Conservation (phyloP, 2,888 invertebrate genomes). For the Cryptus armator region DNA sequence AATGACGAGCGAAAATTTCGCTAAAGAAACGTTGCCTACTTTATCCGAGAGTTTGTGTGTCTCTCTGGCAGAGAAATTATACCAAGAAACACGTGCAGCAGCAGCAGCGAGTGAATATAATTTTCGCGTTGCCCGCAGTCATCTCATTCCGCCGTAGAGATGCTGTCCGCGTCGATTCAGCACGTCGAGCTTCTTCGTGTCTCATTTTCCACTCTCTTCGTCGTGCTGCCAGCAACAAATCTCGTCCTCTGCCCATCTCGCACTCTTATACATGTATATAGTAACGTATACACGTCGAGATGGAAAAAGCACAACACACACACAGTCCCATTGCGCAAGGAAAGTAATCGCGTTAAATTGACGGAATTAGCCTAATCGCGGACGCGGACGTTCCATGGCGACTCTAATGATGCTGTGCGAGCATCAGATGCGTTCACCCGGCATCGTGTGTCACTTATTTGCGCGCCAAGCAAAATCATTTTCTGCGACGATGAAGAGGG, state of each 20-base stretch:
- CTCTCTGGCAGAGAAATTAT: constrained; percentile 51
- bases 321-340: constrained; percentile 48
- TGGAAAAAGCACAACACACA: constrained; percentile 39
- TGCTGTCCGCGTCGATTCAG: constrained; percentile 32
- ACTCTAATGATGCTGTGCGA: constrained; percentile 49
- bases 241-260: neutral
- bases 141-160: constrained; percentile 48
- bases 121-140: constrained; percentile 59
- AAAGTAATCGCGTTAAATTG: constrained; percentile 67
- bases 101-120: constrained; percentile 48
- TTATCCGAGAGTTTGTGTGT: constrained; percentile 40
- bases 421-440: constrained; percentile 40
- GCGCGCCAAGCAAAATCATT: constrained; percentile 49
- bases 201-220: constrained; percentile 54
- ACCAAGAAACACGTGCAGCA: constrained; percentile 52
- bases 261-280: neutral
- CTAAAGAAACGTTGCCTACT: constrained; percentile 17
- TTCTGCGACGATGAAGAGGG: constrained; percentile 32
- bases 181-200: constrained; percentile 55
- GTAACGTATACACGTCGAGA: constrained; percentile 27
- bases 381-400: constrained; percentile 43
- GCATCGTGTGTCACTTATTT: constrained; percentile 56
- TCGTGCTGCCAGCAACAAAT: constrained; percentile 2
- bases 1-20: constrained; percentile 9
- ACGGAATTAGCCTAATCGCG: constrained; percentile 68